These are phyloP conservation scores for Colius striatus DNA, from an alignment of 2,113 vertebrate genomes.

Conservation along the genomic window DNA sequence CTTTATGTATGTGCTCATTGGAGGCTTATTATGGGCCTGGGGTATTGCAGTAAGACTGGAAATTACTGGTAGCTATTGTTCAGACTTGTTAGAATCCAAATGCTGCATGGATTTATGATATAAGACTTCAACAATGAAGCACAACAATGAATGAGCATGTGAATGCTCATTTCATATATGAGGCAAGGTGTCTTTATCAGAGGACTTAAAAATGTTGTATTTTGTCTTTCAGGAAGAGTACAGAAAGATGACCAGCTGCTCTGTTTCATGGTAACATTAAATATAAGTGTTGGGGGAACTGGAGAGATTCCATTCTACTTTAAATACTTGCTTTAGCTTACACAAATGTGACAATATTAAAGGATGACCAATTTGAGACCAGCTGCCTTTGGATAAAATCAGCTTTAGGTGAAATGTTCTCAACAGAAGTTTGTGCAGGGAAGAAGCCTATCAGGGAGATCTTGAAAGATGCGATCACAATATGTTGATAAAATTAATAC, in stretches of 20 bases:
- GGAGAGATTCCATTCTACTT: neutral
- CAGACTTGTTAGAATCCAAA: neutral
- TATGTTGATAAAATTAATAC: neutral
- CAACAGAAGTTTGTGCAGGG: neutral
- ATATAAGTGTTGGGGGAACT: neutral
- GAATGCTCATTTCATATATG: neutral
- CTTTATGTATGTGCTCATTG: neutral
- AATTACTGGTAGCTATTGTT: neutral
- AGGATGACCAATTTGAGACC: neutral
- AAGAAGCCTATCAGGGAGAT: neutral
- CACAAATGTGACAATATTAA: neutral
- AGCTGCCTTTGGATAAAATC: neutral
- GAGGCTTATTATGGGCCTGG: neutral
- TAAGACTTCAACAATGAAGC: neutral
- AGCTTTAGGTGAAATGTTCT: neutral
- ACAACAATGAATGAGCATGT: no score
- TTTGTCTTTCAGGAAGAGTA: neutral
- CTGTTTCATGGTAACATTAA: neutral
- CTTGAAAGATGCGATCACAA: neutral
- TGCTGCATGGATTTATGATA: neutral
- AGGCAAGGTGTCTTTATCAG: neutral
- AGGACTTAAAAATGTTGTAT: neutral
- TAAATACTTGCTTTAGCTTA: neutral
- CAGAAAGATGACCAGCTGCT: neutral
- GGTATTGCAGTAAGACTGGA: neutral